Conservation (phyloP, 2,888 invertebrate genomes). For the Eupeodes luniger region DNA sequence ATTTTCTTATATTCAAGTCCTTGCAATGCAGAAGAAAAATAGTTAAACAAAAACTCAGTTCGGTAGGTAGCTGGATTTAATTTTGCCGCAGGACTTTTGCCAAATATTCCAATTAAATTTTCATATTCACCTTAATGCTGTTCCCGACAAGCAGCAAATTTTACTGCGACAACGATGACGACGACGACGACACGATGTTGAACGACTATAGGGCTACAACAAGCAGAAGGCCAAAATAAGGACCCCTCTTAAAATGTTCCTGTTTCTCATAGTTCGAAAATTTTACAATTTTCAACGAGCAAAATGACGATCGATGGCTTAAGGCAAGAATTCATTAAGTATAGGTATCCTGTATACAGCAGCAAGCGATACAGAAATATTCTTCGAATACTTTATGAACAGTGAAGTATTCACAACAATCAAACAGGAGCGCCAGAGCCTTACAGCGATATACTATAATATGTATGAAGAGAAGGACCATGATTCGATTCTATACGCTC, state of each 20-base stretch:
- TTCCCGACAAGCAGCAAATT: not conserved
- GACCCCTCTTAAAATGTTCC: conserved; percentile 2
- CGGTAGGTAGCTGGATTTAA: not conserved
- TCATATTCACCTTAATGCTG: conserved; percentile 34
- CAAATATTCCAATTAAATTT: conserved; percentile 70
- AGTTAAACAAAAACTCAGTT: conserved; percentile 12
- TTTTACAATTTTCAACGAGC: conserved; percentile 20
- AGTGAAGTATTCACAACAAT: conserved; percentile 15
- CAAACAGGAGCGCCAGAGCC: not conserved
- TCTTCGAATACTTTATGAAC: conserved; percentile 1
- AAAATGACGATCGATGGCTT: conserved; percentile 42
- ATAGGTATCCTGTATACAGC: not conserved
- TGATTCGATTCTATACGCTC: not conserved
- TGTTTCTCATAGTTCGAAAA: conserved; percentile 7
- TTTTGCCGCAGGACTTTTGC: conserved; percentile 41
- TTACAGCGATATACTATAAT: not conserved
- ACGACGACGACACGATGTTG: not conserved
- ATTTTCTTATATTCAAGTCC: not conserved
- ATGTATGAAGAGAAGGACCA: not conserved
- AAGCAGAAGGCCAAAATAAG: not conserved
- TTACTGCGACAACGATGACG: not conserved
- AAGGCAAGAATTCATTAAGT: conserved; percentile 60
- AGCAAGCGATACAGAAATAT: conserved; percentile 14
- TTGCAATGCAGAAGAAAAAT: not conserved
- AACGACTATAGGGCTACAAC: not conserved